Evolutionary conservation across 1,140 invertebrate species (phyloP), one percentile per base, ranked within the genome.

Genomic region (Drosophila lowei): DNA sequence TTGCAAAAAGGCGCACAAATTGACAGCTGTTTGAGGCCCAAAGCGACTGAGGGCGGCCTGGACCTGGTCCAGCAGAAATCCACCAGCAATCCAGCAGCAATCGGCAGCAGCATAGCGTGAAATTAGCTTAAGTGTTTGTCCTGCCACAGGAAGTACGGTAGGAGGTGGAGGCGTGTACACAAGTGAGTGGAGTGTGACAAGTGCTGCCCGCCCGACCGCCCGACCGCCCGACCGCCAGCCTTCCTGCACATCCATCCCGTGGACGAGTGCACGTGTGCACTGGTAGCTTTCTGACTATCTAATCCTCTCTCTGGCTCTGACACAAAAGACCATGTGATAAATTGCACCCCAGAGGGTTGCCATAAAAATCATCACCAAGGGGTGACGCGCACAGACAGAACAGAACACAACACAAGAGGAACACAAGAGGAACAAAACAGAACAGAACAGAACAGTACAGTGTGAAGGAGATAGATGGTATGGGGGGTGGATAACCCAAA

Each of bases 321-420:
- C 25, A 30, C 16, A 43, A 43, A 46, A 52, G 48, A 67, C 73
- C 75, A 90, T 80, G 84, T 91, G 90, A 91, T 90, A 90, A 91
- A 91, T 91, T 81, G 81, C 83, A 89, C 90, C 79, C 89, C 70
- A 74, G 89, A 81, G 90, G 86, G 80, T 91, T 90, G 70, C 53
- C 81, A 90, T 84, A 72, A 89, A 84, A 77, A 90, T 90, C 89
- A 90, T 90, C 85, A 72, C n/a, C 21, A 18, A 49, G 53, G 34
- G 47, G 38, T 41, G 59, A 44, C 43, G 34, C 34, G 11, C 34
- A 13, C 34, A 38, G 30, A 34, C 30, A 34, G 30, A 34, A 34
- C 9, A 11, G 30, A 34, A 6, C 7, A 30, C 4, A 25, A 34
- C 30, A 34, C 30, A 34, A 38, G 34, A 34, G 34, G 23, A 25